These are phyloP conservation scores for Malaclemys terrapin DNA, from an alignment of 2,113 vertebrate species.

Conservation along the genomic window DNA sequence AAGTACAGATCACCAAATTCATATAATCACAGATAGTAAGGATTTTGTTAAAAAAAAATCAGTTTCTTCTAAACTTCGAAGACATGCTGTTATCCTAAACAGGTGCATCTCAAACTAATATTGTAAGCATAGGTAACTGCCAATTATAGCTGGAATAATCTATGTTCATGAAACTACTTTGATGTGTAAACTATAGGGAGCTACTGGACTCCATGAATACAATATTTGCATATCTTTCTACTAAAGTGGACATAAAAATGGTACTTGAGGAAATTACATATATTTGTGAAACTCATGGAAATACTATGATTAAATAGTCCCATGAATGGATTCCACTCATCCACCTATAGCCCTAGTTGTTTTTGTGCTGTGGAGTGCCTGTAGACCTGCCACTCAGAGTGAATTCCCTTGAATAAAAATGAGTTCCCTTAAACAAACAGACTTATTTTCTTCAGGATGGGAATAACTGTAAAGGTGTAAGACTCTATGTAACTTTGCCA, in stretches of 20 bases:
- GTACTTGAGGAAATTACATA: neutral
- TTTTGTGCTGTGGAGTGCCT: neutral
- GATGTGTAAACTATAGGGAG: constrained; percentile 25
- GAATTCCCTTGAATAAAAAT: neutral
- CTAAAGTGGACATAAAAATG: constrained; percentile 32
- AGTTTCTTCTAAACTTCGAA: constrained; percentile 21
- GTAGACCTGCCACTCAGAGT: neutral
- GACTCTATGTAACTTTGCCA: constrained; percentile 6
- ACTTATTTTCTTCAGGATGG: neutral
- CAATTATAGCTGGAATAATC: constrained; percentile 16
- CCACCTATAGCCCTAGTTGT: neutral
- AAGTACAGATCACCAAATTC: neutral
- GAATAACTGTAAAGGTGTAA: neutral
- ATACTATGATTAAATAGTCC: neutral
- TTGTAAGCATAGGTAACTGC: neutral
- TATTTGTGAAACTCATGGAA: constrained; percentile 11
- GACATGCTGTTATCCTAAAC: neutral
- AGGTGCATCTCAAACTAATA: neutral
- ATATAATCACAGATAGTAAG: neutral
- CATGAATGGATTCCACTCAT: neutral
- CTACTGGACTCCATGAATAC: constrained; percentile 6
- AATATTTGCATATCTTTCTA: constrained; percentile 39
- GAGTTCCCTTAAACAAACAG: neutral
- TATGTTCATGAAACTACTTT: constrained; percentile 15
- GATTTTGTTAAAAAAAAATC: neutral